Evolutionary conservation across 2,888 invertebrate species (phyloP), one percentile per base, ranked within the genome.

Genomic region (Philonicus albiceps): DNA sequence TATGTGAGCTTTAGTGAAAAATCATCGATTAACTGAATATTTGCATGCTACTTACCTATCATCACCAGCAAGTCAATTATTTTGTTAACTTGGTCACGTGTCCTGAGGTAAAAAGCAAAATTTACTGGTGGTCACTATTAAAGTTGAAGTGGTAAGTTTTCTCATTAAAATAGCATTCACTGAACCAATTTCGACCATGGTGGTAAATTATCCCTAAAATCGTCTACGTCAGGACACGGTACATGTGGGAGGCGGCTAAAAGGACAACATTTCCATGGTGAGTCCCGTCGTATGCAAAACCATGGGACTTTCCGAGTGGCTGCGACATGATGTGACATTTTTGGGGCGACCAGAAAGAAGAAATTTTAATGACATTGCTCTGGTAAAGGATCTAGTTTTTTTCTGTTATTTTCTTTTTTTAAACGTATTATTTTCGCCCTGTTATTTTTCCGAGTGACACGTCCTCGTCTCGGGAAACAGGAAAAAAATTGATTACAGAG

Each of bases 351-450:
- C n/a, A 83, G 19, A 83, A 83, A 37, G 19, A 72, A 83, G 72
- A 64, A 83, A 83, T 64, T 83, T 64, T 83, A 83, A 80, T 80
- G 80, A 53, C n/a, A 53, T 80, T 80, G n/a, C 80, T 30, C 30
- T 30, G n/a, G 19, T 11, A 30, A 27, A 80, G 80, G 53, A 55
- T 31, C 27, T 16, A 80, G 34, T 49, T 80, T 80, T 30, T 8
- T 55, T n/a, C n/a, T n/a, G n/a, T n/a, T n/a, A n/a, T n/a, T n/a
- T n/a, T n/a, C n/a, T 19, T 22, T 3, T 53, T 53, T n/a, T 19
- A 1, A 19, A 53, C 53, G 27, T 31, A 37, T 16, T 49, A 53
- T 53, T 30, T 49, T 80, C 27, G 30, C 80, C 49, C 80, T 80
- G 53, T 80, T 37, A 80, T 53, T 53, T 64, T 22, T 16, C n/a